A percentile compares a stretch with the other conserved stretches of the same genome.
Evolutionary conservation across 2,888 invertebrate genomes (phyloP).

Genomic region (Erebia epiphron): DNA sequence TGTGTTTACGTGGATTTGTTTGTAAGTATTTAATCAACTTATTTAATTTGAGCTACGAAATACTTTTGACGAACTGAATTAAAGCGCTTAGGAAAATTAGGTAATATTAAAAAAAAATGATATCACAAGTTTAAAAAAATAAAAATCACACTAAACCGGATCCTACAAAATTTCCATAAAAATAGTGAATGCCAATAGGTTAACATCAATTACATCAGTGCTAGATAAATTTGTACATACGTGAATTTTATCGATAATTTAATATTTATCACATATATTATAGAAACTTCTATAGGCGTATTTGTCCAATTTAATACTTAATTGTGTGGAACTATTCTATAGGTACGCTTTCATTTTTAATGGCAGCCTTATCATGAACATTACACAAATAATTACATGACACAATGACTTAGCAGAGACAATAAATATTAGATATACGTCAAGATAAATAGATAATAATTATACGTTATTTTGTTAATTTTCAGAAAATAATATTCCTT

Average conservation of each 20-base stretch:
- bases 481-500: constrained; percentile 32
- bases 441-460: background rate
- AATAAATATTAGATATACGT: background rate
- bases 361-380: constrained; percentile 36
- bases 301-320: constrained; percentile 42
- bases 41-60: too few relatives aligned
- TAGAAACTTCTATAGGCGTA: constrained; percentile 50
- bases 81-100: too few relatives aligned
- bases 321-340: constrained; percentile 28
- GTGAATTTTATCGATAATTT: constrained; percentile 51
- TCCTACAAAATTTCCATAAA: constrained; percentile 37
- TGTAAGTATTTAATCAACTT: too few relatives aligned
- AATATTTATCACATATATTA: constrained; percentile 54
- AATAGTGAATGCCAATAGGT: constrained; percentile 33
- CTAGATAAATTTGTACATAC: constrained; percentile 58
- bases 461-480: constrained; percentile 18
- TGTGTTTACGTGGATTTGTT: background rate
- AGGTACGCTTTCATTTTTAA: constrained; percentile 37
- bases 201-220: constrained; percentile 48
- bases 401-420: constrained; percentile 18
- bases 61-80: too few relatives aligned
- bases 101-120: background rate
- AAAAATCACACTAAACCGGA: constrained; percentile 25
- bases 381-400: constrained; percentile 26
- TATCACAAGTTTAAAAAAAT: background rate